Evolutionary conservation across 2,888 invertebrate species (phyloP).

Genomic region (Hedychridium roseum): DNA sequence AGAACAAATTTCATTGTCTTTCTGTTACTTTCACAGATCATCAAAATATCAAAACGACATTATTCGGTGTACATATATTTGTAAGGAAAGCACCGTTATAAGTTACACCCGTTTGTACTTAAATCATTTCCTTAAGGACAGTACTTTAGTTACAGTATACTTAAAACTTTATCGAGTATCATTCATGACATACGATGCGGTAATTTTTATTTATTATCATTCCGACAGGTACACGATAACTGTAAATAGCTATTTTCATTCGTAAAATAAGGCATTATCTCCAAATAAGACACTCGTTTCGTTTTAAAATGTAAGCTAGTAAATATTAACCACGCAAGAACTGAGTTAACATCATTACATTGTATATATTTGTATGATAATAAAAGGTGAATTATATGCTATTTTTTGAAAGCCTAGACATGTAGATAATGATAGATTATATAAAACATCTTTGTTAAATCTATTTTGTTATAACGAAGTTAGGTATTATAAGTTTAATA

Average conservation of each 20-base stretch:
- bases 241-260: constrained; percentile 31
- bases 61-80: too few relatives aligned
- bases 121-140: constrained; percentile 16
- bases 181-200: constrained; percentile 19
- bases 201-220: constrained; percentile 39
- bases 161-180: constrained; percentile 18
- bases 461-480: constrained; percentile 10
- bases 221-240: constrained; percentile 21
- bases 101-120: constrained; percentile 30
- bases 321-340: constrained; percentile 40
- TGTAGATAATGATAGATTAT: constrained; percentile 22
- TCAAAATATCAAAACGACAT: constrained; percentile 8
- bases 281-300: constrained; percentile 24
- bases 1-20: constrained; percentile 5
- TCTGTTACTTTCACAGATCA: constrained; percentile 13
- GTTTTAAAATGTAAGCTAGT: constrained; percentile 12
- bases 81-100: too few relatives aligned
- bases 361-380: constrained; percentile 59
- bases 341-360: constrained; percentile 48
- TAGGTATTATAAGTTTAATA: neutral
- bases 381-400: constrained; percentile 38
- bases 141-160: constrained; percentile 12
- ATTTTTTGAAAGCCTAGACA: constrained; percentile 34
- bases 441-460: constrained; percentile 18
- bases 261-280: constrained; percentile 18